Base-by-base conservation (phyloP, 2,113 vertebrate genomes). In the Podarcis cretensis region DNA sequence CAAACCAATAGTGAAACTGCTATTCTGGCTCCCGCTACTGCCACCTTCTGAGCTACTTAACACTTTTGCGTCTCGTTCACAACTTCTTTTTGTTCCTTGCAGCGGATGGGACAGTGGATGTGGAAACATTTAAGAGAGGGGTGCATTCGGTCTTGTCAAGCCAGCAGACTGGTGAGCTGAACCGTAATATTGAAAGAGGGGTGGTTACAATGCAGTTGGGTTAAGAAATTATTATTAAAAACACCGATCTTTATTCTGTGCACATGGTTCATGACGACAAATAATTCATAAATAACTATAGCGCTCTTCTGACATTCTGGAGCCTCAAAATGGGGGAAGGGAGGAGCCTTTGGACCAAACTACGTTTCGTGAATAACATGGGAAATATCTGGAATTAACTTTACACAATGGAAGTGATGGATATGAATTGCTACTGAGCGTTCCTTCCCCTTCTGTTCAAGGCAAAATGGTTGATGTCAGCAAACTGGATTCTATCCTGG, bases 381-480 rank as follows among this genome's bases (percentile, higher is more conserved):
- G 54, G 27, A 57, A 85, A 69, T 20, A 69, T 5, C 35, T 23
- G 1, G 37, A 35, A 48, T 71, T n/a, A 10, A 57, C 48, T 43
- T 83, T 40, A 25, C 20, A 65, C 12, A 2, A 40, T 32, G 25
- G 20, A 43, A 75, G 6, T 23, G 2, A 65, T 76, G 27, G 25
- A 20, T 23, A n/a, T 14, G 27, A 73, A 40, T 40, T 81, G 66
- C 35, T 57, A 37, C 32, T 30, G 13, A 37, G 57, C 14, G 23
- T 81, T 9, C 30, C 14, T 12, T 71, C 13, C 43, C 79, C 30
- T 81, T 25, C 63, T 77, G 90, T 86, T 86, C 16, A 20, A 94
- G 94, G 65, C 68, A 37, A 85, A 8, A 87, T 71, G 81, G 35
- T 86, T 12, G 57, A 92, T 84, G 8, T 89, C 84, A n/a, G 13